Conservation (phyloP, 2,888 invertebrate genomes). For the Cheilosia impressa region DNA sequence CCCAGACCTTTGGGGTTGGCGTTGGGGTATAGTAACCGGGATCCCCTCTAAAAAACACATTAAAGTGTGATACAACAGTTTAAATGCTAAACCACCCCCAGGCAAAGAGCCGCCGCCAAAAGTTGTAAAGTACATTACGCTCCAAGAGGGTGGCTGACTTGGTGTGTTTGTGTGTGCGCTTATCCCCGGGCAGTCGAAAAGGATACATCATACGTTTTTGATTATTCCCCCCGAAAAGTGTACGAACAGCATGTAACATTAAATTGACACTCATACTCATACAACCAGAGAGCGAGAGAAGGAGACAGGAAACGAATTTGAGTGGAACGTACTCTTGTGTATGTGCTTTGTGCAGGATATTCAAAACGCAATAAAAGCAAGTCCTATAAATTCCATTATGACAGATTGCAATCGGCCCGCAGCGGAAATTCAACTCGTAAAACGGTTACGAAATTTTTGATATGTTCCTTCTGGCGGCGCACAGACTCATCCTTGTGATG, state of each 20-base stretch:
- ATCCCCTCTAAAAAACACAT: slow-evolving; percentile 68
- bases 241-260: slow-evolving; percentile 33
- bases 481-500: slow-evolving; percentile 27
- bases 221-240: slow-evolving; percentile 32
- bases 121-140: slow-evolving; percentile 66
- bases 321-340: slow-evolving; percentile 13
- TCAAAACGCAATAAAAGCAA: slow-evolving; percentile 73
- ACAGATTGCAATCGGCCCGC: slow-evolving; percentile 77
- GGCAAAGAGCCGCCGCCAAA: slow-evolving; percentile 51
- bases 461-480: slow-evolving; percentile 70
- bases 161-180: slow-evolving; percentile 29
- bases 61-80: slow-evolving; percentile 75
- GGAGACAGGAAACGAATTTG: slow-evolving; percentile 37
- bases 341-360: slow-evolving; percentile 63
- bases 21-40: slow-evolving; percentile 35
- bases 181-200: slow-evolving; percentile 71
- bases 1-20: slow-evolving; percentile 60
- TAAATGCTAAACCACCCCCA: slow-evolving; percentile 72
- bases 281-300: neutral
- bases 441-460: slow-evolving; percentile 76
- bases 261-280: slow-evolving; percentile 43
- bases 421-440: slow-evolving; percentile 78
- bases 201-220: slow-evolving; percentile 70
- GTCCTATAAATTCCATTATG: slow-evolving; percentile 78
- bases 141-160: slow-evolving; percentile 30